These are phyloP conservation scores for Micromys minutus DNA, from an alignment of 2,113 vertebrate species.

Conservation along the genomic window DNA sequence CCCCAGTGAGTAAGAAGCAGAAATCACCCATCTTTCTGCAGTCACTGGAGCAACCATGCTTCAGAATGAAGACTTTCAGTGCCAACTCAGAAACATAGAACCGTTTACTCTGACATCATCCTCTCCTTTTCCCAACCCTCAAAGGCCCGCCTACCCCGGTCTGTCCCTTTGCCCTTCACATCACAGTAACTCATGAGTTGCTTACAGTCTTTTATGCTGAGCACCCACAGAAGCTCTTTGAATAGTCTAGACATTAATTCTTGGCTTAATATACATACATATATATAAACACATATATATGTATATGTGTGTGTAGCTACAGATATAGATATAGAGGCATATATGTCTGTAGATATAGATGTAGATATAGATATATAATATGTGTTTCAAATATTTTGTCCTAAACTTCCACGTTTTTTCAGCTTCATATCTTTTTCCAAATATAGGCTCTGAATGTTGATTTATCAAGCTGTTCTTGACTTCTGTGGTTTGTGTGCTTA, in stretches of 20 bases:
- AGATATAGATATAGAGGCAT: not conserved
- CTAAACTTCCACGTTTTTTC: constrained; percentile 55
- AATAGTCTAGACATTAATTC: constrained; percentile 12
- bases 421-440: constrained; percentile 68
- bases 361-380: not conserved
- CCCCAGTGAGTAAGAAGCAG: not conserved
- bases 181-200: not conserved
- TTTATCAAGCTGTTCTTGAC: constrained; percentile 79
- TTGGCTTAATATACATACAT: not conserved
- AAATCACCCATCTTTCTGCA: not conserved
- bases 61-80: not conserved
- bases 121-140: fast-evolving
- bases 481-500: constrained; percentile 66
- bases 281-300: not conserved
- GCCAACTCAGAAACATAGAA: not conserved
- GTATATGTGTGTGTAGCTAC: not conserved
- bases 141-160: not conserved
- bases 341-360: not conserved
- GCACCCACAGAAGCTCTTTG: not conserved
- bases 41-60: not conserved
- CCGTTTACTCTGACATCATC: not conserved
- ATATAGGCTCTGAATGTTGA: constrained; percentile 74
- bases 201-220: not conserved
- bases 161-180: fast-evolving
- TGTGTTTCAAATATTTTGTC: constrained; percentile 49